Conservation (phyloP, 2,113 vertebrate species). For the Grammomys surdaster region DNA sequence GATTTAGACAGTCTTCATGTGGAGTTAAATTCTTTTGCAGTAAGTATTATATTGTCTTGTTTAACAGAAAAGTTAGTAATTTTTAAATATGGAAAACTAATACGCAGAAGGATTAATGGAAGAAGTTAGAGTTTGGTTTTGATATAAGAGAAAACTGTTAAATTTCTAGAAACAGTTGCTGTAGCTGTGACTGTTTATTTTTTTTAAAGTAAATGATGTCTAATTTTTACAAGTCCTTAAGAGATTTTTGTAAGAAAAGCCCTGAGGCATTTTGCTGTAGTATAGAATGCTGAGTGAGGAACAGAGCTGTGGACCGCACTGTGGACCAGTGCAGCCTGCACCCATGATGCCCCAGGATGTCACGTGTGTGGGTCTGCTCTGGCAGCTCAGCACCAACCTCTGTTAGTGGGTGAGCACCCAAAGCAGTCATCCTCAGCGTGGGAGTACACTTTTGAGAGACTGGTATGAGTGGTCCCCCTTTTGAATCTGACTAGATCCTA, state of each 20-base stretch:
- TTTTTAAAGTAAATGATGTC: slow-evolving; percentile 25
- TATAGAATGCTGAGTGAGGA: neutral
- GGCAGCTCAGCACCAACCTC: neutral
- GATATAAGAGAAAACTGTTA: slow-evolving; percentile 4
- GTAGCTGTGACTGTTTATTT: neutral
- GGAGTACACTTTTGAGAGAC: neutral
- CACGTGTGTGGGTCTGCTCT: neutral
- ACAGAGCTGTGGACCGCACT: neutral
- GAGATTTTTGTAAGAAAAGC: slow-evolving; percentile 7
- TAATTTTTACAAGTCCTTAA: slow-evolving; percentile 27
- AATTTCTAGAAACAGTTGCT: slow-evolving; percentile 54
- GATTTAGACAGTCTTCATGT: slow-evolving; percentile 98
- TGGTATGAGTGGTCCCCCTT: neutral
- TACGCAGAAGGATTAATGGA: slow-evolving; percentile 41
- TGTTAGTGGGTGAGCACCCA: neutral
- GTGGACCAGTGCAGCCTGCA: neutral
- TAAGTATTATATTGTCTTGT: slow-evolving; percentile 86
- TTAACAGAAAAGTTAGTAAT: slow-evolving; percentile 44
- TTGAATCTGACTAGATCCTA: slow-evolving; percentile 7
- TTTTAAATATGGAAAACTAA: slow-evolving; percentile 49
- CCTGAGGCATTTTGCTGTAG: neutral
- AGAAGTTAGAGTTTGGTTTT: slow-evolving; percentile 34
- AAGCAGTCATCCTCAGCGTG: neutral
- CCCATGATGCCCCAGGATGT: neutral
- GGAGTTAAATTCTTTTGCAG: slow-evolving; percentile 99